Evolutionary conservation across 2,888 invertebrate species (phyloP).

Genomic region (Notodonta dromedarius): DNA sequence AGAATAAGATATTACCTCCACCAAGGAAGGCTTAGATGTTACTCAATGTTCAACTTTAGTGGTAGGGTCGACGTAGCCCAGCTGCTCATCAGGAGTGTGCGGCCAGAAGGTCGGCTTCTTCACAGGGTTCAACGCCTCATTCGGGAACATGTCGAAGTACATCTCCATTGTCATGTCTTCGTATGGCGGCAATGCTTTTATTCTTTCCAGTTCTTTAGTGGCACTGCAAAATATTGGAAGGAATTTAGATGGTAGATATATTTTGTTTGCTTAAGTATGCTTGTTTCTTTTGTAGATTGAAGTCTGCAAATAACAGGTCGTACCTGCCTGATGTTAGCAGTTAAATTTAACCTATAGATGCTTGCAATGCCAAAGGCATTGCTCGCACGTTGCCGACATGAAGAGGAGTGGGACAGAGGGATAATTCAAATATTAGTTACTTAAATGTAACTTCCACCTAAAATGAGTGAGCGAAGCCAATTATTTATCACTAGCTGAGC

Average conservation of each 20-base stretch:
- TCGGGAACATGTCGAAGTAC: slow-evolving; percentile 57
- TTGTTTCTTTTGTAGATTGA: not conserved
- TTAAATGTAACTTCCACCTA: too few relatives aligned
- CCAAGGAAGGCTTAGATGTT: not conserved
- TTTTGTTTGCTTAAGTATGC: not conserved
- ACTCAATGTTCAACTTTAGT: slow-evolving; percentile 19
- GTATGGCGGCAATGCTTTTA: slow-evolving; percentile 62
- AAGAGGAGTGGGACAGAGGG: too few relatives aligned
- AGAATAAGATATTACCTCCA: too few relatives aligned
- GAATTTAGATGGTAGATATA: too few relatives aligned
- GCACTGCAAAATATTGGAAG: slow-evolving; percentile 42
- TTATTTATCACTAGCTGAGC: too few relatives aligned
- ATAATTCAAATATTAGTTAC: too few relatives aligned
- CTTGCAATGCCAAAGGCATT: too few relatives aligned
- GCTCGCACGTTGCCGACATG: too few relatives aligned
- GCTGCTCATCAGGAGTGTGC: slow-evolving; percentile 67
- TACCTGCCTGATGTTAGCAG: too few relatives aligned
- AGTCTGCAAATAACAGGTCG: too few relatives aligned
- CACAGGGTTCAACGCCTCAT: slow-evolving; percentile 57
- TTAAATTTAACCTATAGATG: too few relatives aligned
- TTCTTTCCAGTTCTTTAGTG: slow-evolving; percentile 52
- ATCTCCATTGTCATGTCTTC: slow-evolving; percentile 73
- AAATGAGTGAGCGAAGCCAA: too few relatives aligned
- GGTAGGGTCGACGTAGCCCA: slow-evolving; percentile 51
- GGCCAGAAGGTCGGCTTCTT: slow-evolving; percentile 72